Evolutionary conservation across 2,888 invertebrate genomes (phyloP).

Genomic region (Erebia palarica): DNA sequence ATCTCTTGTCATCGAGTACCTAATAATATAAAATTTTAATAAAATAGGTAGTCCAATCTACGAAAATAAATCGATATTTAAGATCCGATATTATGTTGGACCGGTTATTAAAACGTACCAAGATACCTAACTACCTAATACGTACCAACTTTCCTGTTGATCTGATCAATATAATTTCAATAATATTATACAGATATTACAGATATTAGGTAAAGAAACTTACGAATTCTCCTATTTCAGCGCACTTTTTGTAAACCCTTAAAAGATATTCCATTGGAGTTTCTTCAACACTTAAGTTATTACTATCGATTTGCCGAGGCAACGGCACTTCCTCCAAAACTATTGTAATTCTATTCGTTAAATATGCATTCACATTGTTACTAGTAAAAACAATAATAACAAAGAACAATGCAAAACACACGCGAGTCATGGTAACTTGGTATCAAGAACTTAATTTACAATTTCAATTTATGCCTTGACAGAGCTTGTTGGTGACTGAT

Average conservation of each 20-base stretch:
- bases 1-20: too few relatives aligned
- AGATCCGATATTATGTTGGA: too few relatives aligned
- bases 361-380: slow-evolving; percentile 10
- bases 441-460: neutral
- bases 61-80: too few relatives aligned
- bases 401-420: slow-evolving; percentile 11
- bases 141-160: neutral
- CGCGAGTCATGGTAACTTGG: slow-evolving; percentile 12
- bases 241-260: slow-evolving; percentile 20
- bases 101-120: too few relatives aligned
- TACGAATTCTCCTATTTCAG: slow-evolving; percentile 30
- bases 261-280: slow-evolving; percentile 9
- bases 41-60: too few relatives aligned
- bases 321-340: slow-evolving; percentile 3
- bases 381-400: slow-evolving; percentile 1
- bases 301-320: slow-evolving; percentile 1
- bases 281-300: slow-evolving; percentile 7
- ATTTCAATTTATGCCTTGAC: slow-evolving; percentile 6
- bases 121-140: neutral
- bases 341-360: slow-evolving; percentile 6
- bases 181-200: too few relatives aligned
- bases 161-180: too few relatives aligned
- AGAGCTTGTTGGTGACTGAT: slow-evolving; percentile 5
- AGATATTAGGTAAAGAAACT: neutral
- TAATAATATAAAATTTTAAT: too few relatives aligned